Evolutionary conservation across 1,140 invertebrate species (phyloP).

Genomic region (Drosophila suzukii): DNA sequence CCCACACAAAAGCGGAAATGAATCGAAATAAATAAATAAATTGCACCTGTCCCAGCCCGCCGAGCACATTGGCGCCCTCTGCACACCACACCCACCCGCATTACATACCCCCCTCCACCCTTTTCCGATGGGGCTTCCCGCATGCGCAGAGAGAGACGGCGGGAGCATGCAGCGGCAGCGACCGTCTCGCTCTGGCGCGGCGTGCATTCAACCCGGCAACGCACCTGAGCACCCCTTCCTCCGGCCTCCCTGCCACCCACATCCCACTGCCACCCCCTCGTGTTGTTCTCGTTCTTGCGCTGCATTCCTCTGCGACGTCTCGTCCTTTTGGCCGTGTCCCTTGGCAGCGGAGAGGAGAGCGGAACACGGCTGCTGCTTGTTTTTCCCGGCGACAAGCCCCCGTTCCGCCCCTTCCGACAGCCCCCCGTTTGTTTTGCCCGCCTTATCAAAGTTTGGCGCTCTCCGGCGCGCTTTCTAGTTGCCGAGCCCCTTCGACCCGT

Average conservation of each 20-base stretch:
- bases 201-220: constrained; percentile 79
- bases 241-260: not conserved
- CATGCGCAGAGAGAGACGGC: constrained; percentile 35
- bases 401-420: constrained; percentile 6
- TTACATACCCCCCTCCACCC: constrained; percentile 7
- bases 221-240: constrained; percentile 34
- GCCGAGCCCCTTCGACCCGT: constrained; percentile 13
- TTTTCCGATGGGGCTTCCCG: not conserved
- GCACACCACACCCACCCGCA: not conserved
- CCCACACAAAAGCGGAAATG: constrained; percentile 80
- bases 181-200: constrained; percentile 33
- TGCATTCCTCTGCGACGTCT: constrained; percentile 1
- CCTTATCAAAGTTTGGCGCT: constrained; percentile 77
- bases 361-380: constrained; percentile 38
- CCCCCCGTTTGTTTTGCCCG: constrained; percentile 57
- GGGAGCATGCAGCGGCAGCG: constrained; percentile 25
- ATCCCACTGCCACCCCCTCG: not conserved
- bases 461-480: constrained; percentile 54
- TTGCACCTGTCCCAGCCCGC: constrained; percentile 63
- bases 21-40: constrained; percentile 84
- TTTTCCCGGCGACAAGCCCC: constrained; percentile 49
- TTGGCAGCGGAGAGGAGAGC: constrained; percentile 16
- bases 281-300: constrained; percentile 2
- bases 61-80: not conserved
- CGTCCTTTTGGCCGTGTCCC: constrained; percentile 13